Percentiles rank a stretch among this genome's conserved stretches.
phyloP scores from a whole-genome alignment of 1,140 invertebrate genomes.

The Belonocnema kinseyi region DNA sequence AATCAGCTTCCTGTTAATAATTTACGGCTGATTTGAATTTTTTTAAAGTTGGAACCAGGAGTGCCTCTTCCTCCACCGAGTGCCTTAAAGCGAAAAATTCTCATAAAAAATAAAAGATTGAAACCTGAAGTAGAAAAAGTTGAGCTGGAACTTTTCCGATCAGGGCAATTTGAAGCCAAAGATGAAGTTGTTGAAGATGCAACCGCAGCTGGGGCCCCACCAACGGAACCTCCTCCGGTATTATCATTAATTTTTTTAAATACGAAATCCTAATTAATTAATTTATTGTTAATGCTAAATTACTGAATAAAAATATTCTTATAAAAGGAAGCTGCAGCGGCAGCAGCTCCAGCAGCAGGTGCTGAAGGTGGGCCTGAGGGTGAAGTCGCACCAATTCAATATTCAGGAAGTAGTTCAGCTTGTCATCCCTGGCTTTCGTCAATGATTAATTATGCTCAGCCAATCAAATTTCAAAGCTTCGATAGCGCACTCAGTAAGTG shows the following conservation, averaged over 20 bases:
- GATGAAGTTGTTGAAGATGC: constrained; percentile 91
- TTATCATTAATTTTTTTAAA: constrained; percentile 17
- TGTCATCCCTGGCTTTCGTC: constrained; percentile 99
- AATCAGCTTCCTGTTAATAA: too few relatives aligned
- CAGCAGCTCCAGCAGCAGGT: constrained; percentile 63
- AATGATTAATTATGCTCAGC: constrained; percentile 99
- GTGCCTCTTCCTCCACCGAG: constrained; percentile 91
- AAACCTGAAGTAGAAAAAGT: constrained; percentile 98
- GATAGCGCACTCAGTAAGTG: constrained; percentile 93
- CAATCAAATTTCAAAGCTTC: constrained; percentile 98
- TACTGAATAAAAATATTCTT: too few relatives aligned
- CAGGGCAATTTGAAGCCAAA: constrained; percentile 93
- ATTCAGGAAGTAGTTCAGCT: constrained; percentile 98
- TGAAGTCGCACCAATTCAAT: constrained; percentile 81
- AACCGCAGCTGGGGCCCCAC: constrained; percentile 80
- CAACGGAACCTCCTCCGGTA: constrained; percentile 67
- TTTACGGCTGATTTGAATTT: background rate
- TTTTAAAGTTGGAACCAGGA: constrained; percentile 87
- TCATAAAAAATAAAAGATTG: constrained; percentile 99
- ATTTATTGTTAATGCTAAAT: constrained; percentile 22
- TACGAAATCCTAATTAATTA: constrained; percentile 1
- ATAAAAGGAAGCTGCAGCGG: constrained; percentile 66
- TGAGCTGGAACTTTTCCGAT: constrained; percentile 91
- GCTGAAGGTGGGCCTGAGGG: constrained; percentile 78
- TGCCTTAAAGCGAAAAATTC: constrained; percentile 93